Evolutionary conservation across 2,888 invertebrate species (phyloP).

Genomic region (Colostygia pectinataria): DNA sequence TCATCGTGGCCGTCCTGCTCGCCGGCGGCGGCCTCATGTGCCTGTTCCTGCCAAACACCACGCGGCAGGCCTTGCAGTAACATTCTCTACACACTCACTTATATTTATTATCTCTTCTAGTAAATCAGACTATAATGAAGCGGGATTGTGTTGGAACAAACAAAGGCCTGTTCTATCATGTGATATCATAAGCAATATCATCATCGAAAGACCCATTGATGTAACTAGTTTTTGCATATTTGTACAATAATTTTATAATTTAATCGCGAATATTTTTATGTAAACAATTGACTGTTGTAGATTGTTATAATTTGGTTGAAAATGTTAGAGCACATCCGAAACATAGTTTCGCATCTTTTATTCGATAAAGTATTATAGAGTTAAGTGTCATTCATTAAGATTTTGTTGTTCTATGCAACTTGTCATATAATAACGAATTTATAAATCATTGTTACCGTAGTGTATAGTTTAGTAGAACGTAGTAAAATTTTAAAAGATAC

Average conservation of each 20-base stretch:
- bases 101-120: constrained; percentile 3
- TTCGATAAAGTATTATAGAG: constrained; percentile 62
- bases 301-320: constrained; percentile 48
- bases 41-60: constrained; percentile 94
- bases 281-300: constrained; percentile 57
- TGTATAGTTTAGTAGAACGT: constrained; percentile 61
- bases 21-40: constrained; percentile 94
- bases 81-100: constrained; percentile 8
- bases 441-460: constrained; percentile 76
- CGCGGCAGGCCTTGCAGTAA: constrained; percentile 87
- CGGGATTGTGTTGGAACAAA: background rate
- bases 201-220: constrained; percentile 56
- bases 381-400: constrained; percentile 59
- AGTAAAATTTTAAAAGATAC: constrained; percentile 48
- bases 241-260: constrained; percentile 64
- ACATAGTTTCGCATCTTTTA: constrained; percentile 49
- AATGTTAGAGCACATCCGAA: constrained; percentile 43
- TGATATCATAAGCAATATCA: constrained; percentile 43
- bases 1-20: constrained; percentile 93
- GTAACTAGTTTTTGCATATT: constrained; percentile 64
- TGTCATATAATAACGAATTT: constrained; percentile 75
- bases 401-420: constrained; percentile 60
- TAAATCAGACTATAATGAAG: constrained; percentile 4
- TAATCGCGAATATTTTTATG: constrained; percentile 51
- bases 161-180: constrained; percentile 33